phyloP scores from a whole-genome alignment of 2,797 vertebrate species.

The Furcifer pardalis region DNA sequence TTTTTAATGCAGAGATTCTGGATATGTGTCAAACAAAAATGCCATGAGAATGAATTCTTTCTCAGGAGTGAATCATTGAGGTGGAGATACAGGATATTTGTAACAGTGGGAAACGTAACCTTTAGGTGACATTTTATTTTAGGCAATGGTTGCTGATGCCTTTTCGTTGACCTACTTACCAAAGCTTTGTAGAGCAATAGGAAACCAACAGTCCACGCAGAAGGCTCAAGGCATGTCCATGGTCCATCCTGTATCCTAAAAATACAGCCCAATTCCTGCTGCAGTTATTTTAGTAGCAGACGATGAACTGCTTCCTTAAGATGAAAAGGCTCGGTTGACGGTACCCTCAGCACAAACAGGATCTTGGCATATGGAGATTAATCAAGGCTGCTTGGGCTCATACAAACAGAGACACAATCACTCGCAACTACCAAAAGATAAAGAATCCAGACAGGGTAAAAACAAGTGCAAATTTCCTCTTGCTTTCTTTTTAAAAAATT shows the following conservation, averaged over 20 bases:
- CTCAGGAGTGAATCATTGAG: not conserved
- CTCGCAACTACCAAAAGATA: slow-evolving; percentile 47
- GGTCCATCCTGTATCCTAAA: slow-evolving; percentile 75
- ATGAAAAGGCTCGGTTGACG: slow-evolving; percentile 68
- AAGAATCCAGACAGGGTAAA: slow-evolving; percentile 39
- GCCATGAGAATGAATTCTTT: not conserved
- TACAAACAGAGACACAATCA: slow-evolving; percentile 56
- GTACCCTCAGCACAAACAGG: slow-evolving; percentile 70
- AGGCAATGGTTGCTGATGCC: slow-evolving; percentile 32
- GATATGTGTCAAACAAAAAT: slow-evolving; percentile 24
- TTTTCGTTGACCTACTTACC: slow-evolving; percentile 37
- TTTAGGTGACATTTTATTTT: not conserved
- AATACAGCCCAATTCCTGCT: slow-evolving; percentile 71
- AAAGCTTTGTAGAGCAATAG: slow-evolving; percentile 61
- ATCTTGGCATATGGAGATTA: slow-evolving; percentile 64
- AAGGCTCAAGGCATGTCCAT: slow-evolving; percentile 44
- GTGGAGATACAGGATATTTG: slow-evolving; percentile 27
- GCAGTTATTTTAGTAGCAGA: slow-evolving; percentile 70
- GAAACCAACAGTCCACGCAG: slow-evolving; percentile 60
- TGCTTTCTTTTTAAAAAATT: slow-evolving; percentile 34
- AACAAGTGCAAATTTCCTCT: slow-evolving; percentile 6
- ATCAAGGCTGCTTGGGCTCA: slow-evolving; percentile 47
- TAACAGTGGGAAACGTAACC: slow-evolving; percentile 5
- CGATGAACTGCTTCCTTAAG: slow-evolving; percentile 75
- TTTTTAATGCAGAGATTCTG: not conserved